phyloP scores from a whole-genome alignment of 2,888 invertebrate species.

The Amphipoea lucens region DNA sequence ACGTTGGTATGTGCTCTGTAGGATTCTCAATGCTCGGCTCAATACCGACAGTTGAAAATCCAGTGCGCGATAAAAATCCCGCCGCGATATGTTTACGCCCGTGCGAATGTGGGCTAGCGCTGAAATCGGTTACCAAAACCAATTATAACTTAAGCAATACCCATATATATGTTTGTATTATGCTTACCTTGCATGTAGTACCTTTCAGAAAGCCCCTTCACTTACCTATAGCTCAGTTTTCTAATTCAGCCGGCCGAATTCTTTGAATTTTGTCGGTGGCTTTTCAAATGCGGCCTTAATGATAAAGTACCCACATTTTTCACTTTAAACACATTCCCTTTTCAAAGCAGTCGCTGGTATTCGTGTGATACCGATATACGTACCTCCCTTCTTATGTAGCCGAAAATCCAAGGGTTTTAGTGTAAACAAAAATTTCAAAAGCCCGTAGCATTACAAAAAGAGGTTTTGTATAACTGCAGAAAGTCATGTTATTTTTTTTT shows the following conservation, averaged over 20 bases:
- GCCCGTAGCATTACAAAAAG: background rate
- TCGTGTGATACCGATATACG: constrained; percentile 36
- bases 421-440: constrained; percentile 26
- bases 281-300: constrained; percentile 54
- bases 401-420: constrained; percentile 32
- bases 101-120: background rate
- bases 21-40: too few species aligned
- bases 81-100: too few species aligned
- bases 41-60: background rate
- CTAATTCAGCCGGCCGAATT: constrained; percentile 56
- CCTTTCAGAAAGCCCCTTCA: constrained; percentile 9
- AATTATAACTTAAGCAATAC: background rate
- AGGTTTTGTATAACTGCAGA: background rate
- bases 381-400: constrained; percentile 37
- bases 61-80: background rate
- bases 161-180: background rate
- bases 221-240: constrained; percentile 26
- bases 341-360: constrained; percentile 52
- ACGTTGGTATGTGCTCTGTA: too few species aligned
- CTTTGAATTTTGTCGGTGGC: constrained; percentile 52
- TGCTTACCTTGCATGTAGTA: background rate
- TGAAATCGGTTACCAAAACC: background rate
- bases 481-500: background rate
- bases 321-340: constrained; percentile 55
- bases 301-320: constrained; percentile 59